Percentiles rank a stretch among this genome's conserved stretches.
These are phyloP conservation scores for Pegea sp. DNA, from an alignment of 23 tunicate genomes.

Conservation along the genomic window DNA sequence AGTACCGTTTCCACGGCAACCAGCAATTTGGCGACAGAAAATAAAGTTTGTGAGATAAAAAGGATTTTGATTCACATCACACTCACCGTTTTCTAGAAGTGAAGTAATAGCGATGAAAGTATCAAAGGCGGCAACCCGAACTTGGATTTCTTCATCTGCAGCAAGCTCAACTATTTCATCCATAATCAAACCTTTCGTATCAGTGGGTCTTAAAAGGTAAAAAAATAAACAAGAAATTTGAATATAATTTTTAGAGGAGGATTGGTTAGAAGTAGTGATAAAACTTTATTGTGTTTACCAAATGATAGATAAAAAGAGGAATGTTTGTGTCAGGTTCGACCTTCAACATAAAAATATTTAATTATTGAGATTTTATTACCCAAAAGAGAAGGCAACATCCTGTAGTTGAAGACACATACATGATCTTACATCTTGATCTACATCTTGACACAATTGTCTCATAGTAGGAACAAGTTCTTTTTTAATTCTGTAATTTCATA, in stretches of 20 bases:
- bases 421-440: conserved; percentile 69
- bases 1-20: no score
- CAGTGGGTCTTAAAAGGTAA: conserved; percentile 24
- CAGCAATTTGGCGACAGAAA: not conserved
- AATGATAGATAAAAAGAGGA: not conserved
- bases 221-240: no score
- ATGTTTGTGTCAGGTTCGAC: not conserved
- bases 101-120: conserved; percentile 40
- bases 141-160: conserved; percentile 59
- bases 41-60: not conserved
- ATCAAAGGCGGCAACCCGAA: conserved; percentile 64
- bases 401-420: conserved; percentile 57
- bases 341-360: not conserved
- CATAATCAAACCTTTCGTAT: conserved; percentile 26
- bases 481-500: conserved; percentile 29
- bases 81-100: conserved; percentile 49
- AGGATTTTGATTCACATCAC: not conserved
- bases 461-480: conserved; percentile 58
- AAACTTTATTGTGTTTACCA: not conserved
- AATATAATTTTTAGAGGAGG: not conserved
- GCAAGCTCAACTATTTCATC: conserved; percentile 64
- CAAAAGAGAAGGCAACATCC: conserved; percentile 29
- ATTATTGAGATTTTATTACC: conserved; percentile 7
- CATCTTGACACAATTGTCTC: conserved; percentile 69
- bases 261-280: not conserved